Evolutionary conservation across 2,113 vertebrate genomes (phyloP).

Genomic region (Amphiprion percula): DNA sequence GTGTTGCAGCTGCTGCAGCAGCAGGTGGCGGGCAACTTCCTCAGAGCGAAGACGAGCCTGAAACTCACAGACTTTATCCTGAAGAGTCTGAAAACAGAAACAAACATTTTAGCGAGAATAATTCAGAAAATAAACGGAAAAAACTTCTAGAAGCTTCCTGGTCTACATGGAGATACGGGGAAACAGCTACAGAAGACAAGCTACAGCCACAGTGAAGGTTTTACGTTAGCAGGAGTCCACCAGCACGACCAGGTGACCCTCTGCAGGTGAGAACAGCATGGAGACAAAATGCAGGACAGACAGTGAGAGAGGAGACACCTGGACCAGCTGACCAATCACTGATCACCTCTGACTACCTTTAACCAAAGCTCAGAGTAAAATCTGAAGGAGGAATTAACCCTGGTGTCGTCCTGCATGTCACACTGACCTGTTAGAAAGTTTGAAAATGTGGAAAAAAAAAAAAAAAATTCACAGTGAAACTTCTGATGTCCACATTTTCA

Average conservation of each 20-base stretch:
- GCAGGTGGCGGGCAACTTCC: conserved; percentile 72
- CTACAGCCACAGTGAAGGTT: conserved; percentile 27
- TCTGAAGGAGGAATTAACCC: too few species aligned
- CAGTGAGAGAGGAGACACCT: not conserved
- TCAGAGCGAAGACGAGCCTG: conserved; percentile 82
- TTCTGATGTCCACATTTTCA: too few species aligned
- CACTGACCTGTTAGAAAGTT: too few species aligned
- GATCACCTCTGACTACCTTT: too few species aligned
- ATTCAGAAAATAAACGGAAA: not conserved
- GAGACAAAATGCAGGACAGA: not conserved
- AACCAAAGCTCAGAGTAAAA: too few species aligned
- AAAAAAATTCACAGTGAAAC: too few species aligned
- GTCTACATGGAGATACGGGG: too few species aligned
- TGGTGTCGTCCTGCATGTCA: too few species aligned
- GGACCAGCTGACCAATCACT: too few species aligned
- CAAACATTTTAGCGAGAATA: rapidly evolving
- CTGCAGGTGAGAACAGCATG: conserved; percentile 47
- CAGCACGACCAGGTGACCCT: conserved; percentile 76
- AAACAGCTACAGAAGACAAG: not conserved
- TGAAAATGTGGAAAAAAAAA: too few species aligned
- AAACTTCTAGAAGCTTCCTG: not conserved
- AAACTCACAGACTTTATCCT: conserved; percentile 82
- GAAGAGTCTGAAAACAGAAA: conserved; percentile 81
- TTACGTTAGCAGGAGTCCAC: conserved; percentile 74
- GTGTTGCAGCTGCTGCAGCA: conserved; percentile 57